A percentile compares a stretch with the other conserved stretches of the same genome.
Conservation (phyloP, 1,140 invertebrate genomes). For the Macrosteles quadrilineatus region DNA sequence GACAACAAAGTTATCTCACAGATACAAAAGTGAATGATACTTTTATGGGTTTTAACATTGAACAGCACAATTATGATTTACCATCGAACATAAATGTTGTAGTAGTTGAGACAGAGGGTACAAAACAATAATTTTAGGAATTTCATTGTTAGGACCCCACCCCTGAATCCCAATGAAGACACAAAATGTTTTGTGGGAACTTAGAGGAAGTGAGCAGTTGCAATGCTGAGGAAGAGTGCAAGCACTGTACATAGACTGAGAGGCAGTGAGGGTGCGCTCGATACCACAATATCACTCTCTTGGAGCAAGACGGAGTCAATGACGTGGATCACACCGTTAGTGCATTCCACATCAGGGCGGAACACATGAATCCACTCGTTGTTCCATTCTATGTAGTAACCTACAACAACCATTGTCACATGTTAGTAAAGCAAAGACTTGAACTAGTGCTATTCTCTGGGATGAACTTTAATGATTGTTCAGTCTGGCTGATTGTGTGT, state of each 20-base stretch:
- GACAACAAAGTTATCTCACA: too few relatives aligned
- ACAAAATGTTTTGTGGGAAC: neutral
- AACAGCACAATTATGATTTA: too few relatives aligned
- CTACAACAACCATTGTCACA: constrained; percentile 53
- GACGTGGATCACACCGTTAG: constrained; percentile 91
- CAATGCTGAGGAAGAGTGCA: constrained; percentile 12
- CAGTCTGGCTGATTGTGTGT: too few relatives aligned
- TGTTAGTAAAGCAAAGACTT: neutral
- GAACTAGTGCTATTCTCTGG: too few relatives aligned
- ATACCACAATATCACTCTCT: constrained; percentile 80
- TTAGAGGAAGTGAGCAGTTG: constrained; percentile 24
- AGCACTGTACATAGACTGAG: constrained; percentile 14
- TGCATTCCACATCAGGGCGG: constrained; percentile 86
- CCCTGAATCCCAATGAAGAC: neutral
- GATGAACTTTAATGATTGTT: too few relatives aligned
- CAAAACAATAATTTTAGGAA: too few relatives aligned
- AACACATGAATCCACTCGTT: constrained; percentile 76
- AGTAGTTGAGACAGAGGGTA: too few relatives aligned
- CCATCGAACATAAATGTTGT: too few relatives aligned
- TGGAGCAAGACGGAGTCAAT: constrained; percentile 82
- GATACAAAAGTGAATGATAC: too few relatives aligned
- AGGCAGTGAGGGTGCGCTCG: constrained; percentile 42
- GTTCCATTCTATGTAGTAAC: constrained; percentile 82
- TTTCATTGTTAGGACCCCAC: too few relatives aligned
- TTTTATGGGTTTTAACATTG: too few relatives aligned